A percentile compares a stretch with the other conserved stretches of the same genome.
These are phyloP conservation scores for Urocitellus parryii DNA, from an alignment of 2,113 vertebrate species.

Conservation along the genomic window DNA sequence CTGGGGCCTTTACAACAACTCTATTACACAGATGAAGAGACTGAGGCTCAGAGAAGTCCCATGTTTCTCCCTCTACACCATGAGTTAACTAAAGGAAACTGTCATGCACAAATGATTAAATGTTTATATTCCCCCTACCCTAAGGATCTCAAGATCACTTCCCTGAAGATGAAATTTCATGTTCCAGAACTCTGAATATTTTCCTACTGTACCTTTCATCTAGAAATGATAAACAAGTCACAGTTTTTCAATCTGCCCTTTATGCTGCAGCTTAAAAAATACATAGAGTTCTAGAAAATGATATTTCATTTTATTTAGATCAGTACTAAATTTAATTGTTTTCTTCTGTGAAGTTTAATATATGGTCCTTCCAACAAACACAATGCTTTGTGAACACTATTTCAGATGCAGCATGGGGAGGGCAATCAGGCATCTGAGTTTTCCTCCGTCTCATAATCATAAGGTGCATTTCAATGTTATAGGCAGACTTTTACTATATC, in stretches of 20 bases:
- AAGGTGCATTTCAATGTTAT: not conserved
- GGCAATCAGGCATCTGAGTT: not conserved
- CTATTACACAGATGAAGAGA: not conserved
- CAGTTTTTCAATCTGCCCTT: not conserved
- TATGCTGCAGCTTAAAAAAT: not conserved
- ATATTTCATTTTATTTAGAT: slow-evolving; percentile 42
- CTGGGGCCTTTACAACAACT: not conserved
- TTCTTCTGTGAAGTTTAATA: slow-evolving; percentile 31
- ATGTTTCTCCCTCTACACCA: not conserved
- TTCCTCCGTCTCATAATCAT: not conserved
- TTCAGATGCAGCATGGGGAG: not conserved
- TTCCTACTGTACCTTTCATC: not conserved
- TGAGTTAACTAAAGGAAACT: not conserved
- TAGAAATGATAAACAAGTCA: not conserved
- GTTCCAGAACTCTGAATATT: not conserved
- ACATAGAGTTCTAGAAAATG: not conserved
- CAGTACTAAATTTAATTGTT: not conserved
- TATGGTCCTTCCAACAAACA: not conserved
- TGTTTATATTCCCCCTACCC: not conserved
- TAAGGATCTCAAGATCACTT: slow-evolving; percentile 16
- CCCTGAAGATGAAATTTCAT: not conserved
- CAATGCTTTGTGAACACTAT: not conserved
- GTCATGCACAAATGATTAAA: not conserved
- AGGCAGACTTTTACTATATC: not conserved
- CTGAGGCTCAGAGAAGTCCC: not conserved